These are phyloP conservation scores for Siniperca knerii DNA, from an alignment of 2,113 vertebrate genomes.

Conservation along the genomic window DNA sequence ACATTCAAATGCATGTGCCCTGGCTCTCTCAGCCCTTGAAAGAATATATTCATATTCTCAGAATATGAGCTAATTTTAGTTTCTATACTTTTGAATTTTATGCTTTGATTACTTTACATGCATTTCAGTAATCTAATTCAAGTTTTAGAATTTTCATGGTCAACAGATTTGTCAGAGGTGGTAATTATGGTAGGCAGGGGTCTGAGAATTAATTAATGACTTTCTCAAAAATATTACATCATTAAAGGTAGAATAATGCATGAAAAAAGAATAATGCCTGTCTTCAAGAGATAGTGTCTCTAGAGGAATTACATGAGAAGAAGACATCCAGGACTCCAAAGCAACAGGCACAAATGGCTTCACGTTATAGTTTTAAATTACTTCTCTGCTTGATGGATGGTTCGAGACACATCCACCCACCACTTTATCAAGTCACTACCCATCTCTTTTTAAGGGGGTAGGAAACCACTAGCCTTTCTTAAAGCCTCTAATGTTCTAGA, in stretches of 20 bases:
- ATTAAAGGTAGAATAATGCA: not conserved
- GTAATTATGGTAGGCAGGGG: not conserved
- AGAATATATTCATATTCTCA: too few relatives aligned
- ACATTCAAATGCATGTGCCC: too few relatives aligned
- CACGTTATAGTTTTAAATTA: constrained; percentile 42
- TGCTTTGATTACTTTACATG: not conserved
- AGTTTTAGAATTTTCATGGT: not conserved
- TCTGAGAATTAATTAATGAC: not conserved
- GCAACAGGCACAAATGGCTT: constrained; percentile 38
- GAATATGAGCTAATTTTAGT: not conserved
- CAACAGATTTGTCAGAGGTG: not conserved
- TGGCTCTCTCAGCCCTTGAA: too few relatives aligned
- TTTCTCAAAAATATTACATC: not conserved
- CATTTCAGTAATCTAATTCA: not conserved
- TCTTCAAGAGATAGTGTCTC: not conserved
- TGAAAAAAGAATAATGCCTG: not conserved
- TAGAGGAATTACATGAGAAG: constrained; percentile 10
- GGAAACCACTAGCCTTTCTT: constrained; percentile 19
- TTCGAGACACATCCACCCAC: constrained; percentile 49
- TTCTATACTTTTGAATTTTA: not conserved
- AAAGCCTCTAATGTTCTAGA: constrained; percentile 11
- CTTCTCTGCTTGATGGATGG: constrained; percentile 51
- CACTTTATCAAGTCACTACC: constrained; percentile 27
- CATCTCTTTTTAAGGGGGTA: constrained; percentile 21
- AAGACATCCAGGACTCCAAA: constrained; percentile 5